Evolutionary conservation across 2,888 invertebrate species (phyloP).

Genomic region (Leptothorax acervorum): DNA sequence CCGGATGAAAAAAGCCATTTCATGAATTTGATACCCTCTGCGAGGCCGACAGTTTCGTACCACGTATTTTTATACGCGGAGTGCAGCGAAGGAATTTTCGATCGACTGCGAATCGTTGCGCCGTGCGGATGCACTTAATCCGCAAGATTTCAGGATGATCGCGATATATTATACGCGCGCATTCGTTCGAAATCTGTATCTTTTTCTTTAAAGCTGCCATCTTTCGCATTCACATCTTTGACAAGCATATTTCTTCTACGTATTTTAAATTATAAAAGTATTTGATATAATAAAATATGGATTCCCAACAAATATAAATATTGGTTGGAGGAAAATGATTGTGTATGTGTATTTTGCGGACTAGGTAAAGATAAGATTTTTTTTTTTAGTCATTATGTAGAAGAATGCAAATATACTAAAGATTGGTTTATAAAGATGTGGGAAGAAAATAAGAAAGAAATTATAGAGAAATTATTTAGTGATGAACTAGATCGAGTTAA

Average conservation of each 20-base stretch:
- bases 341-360: too few relatives aligned
- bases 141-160: slow-evolving; percentile 21
- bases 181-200: background rate
- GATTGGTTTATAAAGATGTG: too few relatives aligned
- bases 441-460: too few relatives aligned
- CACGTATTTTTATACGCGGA: slow-evolving; percentile 21
- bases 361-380: too few relatives aligned
- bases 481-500: too few relatives aligned
- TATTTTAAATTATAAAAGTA: background rate
- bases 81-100: slow-evolving; percentile 10
- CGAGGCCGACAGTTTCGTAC: slow-evolving; percentile 17
- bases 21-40: slow-evolving; percentile 37
- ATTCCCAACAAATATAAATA: background rate
- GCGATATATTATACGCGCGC: background rate
- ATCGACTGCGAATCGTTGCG: background rate
- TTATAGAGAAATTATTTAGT: too few relatives aligned
- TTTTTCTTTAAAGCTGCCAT: background rate
- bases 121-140: slow-evolving; percentile 16
- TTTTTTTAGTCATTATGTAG: too few relatives aligned
- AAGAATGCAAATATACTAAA: too few relatives aligned
- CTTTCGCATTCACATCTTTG: background rate
- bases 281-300: background rate
- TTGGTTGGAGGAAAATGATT: too few relatives aligned
- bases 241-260: slow-evolving; percentile 1
- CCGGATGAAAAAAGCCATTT: slow-evolving; percentile 47